phyloP scores from a whole-genome alignment of 2,888 invertebrate genomes.

The Stenodema calcarata region DNA sequence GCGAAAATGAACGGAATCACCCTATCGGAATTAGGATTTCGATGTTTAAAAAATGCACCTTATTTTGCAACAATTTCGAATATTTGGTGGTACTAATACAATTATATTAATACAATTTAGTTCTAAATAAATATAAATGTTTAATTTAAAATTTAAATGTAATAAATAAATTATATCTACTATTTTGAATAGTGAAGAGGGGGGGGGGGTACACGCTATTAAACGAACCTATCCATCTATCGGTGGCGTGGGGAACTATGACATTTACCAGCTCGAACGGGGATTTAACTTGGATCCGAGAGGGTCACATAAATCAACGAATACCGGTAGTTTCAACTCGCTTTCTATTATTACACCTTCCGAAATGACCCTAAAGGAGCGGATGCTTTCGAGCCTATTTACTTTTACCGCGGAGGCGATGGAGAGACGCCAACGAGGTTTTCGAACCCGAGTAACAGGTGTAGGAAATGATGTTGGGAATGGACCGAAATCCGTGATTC shows the following conservation, averaged over 20 bases:
- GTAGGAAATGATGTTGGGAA: neutral
- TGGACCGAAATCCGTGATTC: neutral
- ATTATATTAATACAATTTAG: too few species aligned
- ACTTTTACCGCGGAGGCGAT: neutral
- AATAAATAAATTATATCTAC: too few species aligned
- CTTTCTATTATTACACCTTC: neutral
- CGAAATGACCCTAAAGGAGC: neutral
- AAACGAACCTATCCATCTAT: too few species aligned
- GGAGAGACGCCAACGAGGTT: neutral
- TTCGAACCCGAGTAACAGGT: neutral
- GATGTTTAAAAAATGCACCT: too few species aligned
- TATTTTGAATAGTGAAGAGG: too few species aligned
- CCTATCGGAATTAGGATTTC: too few species aligned
- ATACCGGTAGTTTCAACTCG: neutral
- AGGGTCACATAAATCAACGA: neutral
- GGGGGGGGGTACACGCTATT: too few species aligned
- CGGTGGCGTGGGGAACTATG: neutral
- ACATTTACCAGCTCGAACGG: neutral
- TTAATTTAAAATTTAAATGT: too few species aligned
- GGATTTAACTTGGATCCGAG: neutral
- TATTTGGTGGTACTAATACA: too few species aligned
- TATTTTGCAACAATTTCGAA: too few species aligned
- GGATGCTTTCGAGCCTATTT: neutral
- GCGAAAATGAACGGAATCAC: too few species aligned
- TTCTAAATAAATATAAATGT: too few species aligned